A percentile compares a stretch with the other conserved stretches of the same genome.
Conservation (phyloP, 2,888 invertebrate species). For the Chalcis sispes region DNA sequence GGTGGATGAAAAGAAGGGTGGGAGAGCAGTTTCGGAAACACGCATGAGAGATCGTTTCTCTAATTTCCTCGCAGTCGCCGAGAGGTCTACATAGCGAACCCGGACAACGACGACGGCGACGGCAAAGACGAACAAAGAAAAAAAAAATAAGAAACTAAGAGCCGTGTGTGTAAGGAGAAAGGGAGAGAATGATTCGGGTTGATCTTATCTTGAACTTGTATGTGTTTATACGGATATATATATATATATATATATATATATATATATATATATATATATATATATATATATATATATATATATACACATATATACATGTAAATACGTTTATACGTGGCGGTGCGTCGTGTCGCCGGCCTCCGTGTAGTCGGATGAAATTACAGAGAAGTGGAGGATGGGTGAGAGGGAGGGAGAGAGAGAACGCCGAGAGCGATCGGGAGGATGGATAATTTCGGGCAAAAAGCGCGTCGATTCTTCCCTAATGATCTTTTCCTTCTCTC, state of each 20-base stretch:
- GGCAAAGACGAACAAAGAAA: background rate
- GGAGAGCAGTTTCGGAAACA: conserved; percentile 34
- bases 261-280: too few relatives aligned
- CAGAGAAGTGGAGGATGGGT: conserved; percentile 27
- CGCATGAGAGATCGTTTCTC: conserved; percentile 51
- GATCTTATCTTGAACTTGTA: conserved; percentile 47
- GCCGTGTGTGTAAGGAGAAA: too few relatives aligned
- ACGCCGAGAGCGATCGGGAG: conserved; percentile 40
- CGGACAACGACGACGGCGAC: too few relatives aligned
- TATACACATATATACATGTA: too few relatives aligned
- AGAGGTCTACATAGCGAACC: background rate
- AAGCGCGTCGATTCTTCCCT: conserved; percentile 50
- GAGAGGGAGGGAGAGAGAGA: conserved; percentile 14
- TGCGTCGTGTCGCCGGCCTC: conserved; percentile 25
- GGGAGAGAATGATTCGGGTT: conserved; percentile 41
- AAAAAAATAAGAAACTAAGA: conserved; percentile 17
- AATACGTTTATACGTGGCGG: too few relatives aligned
- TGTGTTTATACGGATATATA: conserved; percentile 11
- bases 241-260: too few relatives aligned
- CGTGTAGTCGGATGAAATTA: conserved; percentile 50
- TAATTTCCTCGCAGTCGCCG: conserved; percentile 44
- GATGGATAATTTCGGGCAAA: conserved; percentile 55
- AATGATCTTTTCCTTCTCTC: conserved; percentile 52
- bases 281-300: too few relatives aligned
- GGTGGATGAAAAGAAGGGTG: background rate